A percentile compares a stretch with the other conserved stretches of the same genome.
These are phyloP conservation scores for Tenebrosternarchus preto DNA, from an alignment of 2,113 vertebrate species.

Conservation along the genomic window DNA sequence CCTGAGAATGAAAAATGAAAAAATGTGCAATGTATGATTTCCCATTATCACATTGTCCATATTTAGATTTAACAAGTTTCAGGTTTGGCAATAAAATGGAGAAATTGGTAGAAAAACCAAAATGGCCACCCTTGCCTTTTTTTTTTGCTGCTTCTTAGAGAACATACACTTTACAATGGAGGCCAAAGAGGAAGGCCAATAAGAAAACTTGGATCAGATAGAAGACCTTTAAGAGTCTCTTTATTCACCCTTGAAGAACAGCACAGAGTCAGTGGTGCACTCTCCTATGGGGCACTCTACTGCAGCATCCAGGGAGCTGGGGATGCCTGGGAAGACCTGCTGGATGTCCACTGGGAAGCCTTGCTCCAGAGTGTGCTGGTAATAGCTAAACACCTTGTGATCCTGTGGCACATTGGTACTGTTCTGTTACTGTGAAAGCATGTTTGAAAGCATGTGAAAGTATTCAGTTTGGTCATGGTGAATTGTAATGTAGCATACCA, in stretches of 20 bases:
- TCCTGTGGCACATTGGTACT: constrained; percentile 65
- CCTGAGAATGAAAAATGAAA: constrained; percentile 55
- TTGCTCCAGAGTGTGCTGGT: constrained; percentile 64
- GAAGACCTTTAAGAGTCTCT: background rate
- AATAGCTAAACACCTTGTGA: constrained; percentile 77
- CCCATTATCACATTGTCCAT: too few relatives aligned
- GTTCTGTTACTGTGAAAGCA: background rate
- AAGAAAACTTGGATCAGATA: too few relatives aligned
- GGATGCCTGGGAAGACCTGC: constrained; percentile 79
- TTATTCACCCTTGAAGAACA: constrained; percentile 84
- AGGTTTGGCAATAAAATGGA: too few relatives aligned
- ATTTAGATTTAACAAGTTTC: too few relatives aligned
- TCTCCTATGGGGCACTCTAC: constrained; percentile 84
- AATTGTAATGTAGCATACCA: constrained; percentile 66
- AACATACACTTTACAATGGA: background rate
- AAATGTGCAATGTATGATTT: background rate
- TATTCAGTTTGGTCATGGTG: background rate
- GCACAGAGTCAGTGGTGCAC: constrained; percentile 70
- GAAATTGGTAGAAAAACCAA: background rate
- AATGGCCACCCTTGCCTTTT: background rate
- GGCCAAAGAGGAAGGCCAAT: background rate
- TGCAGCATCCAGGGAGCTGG: constrained; percentile 77
- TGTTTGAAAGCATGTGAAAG: too few relatives aligned
- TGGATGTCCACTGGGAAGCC: constrained; percentile 75
- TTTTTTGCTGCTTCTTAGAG: background rate